These are phyloP conservation scores for Glyptemys insculpta DNA, from an alignment of 2,797 vertebrate species.

Conservation along the genomic window DNA sequence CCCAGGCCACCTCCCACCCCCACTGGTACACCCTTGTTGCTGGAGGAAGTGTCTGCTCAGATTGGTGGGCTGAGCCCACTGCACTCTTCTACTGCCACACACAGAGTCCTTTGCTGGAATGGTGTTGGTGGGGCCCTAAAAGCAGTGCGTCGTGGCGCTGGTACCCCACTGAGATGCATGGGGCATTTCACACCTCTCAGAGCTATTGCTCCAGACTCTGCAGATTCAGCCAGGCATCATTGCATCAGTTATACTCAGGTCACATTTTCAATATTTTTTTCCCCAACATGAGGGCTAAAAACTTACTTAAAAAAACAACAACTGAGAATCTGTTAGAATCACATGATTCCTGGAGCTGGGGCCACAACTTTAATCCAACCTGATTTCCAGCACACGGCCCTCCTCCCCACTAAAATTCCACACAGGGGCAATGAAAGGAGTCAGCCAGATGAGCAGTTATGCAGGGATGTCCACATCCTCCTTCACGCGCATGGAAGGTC, in stretches of 20 bases:
- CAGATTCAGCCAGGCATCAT: background rate
- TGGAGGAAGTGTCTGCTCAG: fast-evolving
- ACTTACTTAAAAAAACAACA: background rate
- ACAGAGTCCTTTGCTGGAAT: background rate
- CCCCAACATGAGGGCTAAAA: background rate
- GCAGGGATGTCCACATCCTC: background rate
- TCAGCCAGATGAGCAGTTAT: background rate
- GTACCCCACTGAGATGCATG: background rate
- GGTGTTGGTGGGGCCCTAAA: fast-evolving
- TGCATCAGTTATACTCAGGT: background rate
- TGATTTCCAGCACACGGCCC: background rate
- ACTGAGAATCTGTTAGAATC: background rate
- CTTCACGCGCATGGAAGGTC: background rate
- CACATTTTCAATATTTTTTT: background rate
- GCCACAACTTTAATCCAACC: background rate
- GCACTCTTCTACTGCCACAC: background rate
- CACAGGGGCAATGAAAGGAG: background rate
- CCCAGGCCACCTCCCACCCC: fast-evolving
- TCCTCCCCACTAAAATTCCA: no score
- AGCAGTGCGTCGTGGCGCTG: background rate
- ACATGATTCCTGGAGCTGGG: background rate
- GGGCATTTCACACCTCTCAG: background rate
- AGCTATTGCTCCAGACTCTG: background rate
- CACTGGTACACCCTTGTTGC: background rate
- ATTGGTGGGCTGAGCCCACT: fast-evolving